Evolutionary conservation across 2,797 vertebrate genomes (phyloP).

Genomic region (Chaetodon trifasciatus): DNA sequence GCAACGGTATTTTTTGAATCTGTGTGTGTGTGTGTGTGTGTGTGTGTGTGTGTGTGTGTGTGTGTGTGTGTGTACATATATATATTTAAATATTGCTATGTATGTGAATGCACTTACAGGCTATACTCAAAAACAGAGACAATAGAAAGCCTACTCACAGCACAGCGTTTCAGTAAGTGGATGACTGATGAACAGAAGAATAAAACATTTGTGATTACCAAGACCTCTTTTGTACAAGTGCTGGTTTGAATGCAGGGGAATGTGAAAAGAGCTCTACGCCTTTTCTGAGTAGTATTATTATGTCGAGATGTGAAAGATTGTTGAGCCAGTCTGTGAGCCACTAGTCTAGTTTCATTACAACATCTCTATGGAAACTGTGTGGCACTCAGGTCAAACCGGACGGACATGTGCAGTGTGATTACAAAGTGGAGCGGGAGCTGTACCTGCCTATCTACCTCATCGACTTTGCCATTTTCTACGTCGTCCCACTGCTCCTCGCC

Average conservation of each 20-base stretch:
- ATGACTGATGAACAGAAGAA: slow-evolving; percentile 3
- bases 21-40: no score
- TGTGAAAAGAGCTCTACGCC: slow-evolving; percentile 13
- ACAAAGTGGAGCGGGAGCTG: slow-evolving; percentile 88
- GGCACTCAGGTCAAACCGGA: slow-evolving; percentile 71
- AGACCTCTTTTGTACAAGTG: slow-evolving; percentile 16
- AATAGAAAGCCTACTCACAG: not conserved
- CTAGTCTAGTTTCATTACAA: not conserved
- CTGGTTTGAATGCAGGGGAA: slow-evolving; percentile 19
- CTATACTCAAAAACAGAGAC: not conserved
- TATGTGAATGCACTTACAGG: not conserved
- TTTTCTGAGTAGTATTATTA: slow-evolving; percentile 23
- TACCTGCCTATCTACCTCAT: slow-evolving; percentile 91
- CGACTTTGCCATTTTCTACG: slow-evolving; percentile 89
- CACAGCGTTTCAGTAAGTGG: slow-evolving; percentile 4
- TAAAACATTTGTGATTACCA: not conserved
- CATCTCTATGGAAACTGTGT: slow-evolving; percentile 19
- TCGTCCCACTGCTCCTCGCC: slow-evolving; percentile 86
- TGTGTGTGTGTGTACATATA: no score
- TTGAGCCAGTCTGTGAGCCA: not conserved
- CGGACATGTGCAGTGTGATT: slow-evolving; percentile 85
- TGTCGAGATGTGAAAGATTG: slow-evolving; percentile 22
- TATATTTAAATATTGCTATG: not conserved
- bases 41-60: no score
- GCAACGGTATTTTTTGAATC: not conserved